Base-by-base conservation (phyloP, 1,140 invertebrate genomes). In the Lethocerus indicus region DNA sequence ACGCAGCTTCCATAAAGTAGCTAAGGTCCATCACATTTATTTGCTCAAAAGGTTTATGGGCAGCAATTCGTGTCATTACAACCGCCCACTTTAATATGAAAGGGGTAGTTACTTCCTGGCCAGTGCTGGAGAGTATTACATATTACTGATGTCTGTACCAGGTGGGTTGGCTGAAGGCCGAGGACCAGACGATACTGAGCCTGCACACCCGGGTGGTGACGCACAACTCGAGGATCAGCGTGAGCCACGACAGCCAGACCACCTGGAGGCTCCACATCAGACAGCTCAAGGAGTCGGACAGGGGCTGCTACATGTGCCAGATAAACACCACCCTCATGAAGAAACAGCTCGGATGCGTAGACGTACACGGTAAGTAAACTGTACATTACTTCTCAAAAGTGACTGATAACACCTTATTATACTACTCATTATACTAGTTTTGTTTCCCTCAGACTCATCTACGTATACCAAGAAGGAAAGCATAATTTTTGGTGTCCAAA, bases 131-230 rank as follows among this genome's bases (percentile, higher is more conserved):
- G n/a, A 32, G n/a, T n/a, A 32, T 32, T 32, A 9, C n/a, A 32
- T 43, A 3, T 43, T 43, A n/a, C 5, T 23, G 14, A 43, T 41
- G 20, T 4, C 26, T 57, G 63, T 69, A 67, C 18, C 64, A 92
- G 88, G 85, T 92, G 23, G 87, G 83, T n/a, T 92, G 87, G 87
- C 73, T 92, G 57, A 75, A 82, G 58, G 83, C 81, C 1, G 85
- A 88, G 56, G 86, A 89, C 61, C 86, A 91, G 65, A 90, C 86
- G 13, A 83, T 92, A 24, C 68, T 91, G 16, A 85, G 85, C 1
- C 66, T 91, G 1, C 83, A 89, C 62, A 83, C 80, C 16, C 73
- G 78, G 27, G 83, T 90, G 20, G 84, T 92, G n/a, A 88, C 86
- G 1, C 85, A 89, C 66, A 90, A 87, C 64, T 75, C 78, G 1